Evolutionary conservation across 2,113 vertebrate species (phyloP).

Genomic region (Pseudonaja textilis): DNA sequence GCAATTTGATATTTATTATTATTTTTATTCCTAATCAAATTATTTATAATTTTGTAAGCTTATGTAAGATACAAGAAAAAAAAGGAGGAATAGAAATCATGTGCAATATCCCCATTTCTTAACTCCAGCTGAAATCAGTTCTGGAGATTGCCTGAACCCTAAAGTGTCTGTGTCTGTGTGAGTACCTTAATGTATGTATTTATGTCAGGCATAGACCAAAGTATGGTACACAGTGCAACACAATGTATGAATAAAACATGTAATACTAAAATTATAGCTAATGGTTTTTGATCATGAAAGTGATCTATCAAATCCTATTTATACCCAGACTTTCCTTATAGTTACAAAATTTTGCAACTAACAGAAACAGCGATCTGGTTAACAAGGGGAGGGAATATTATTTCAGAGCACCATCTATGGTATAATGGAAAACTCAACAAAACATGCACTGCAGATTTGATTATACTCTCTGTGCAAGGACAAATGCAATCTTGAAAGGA

Average conservation of each 20-base stretch:
- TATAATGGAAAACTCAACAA: not conserved
- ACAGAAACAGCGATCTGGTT: not conserved
- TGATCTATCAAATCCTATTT: not conserved
- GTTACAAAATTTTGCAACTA: not conserved
- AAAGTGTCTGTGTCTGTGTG: not conserved
- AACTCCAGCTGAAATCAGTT: not conserved
- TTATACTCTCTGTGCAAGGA: not conserved
- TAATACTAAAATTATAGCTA: not conserved
- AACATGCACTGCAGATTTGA: not conserved
- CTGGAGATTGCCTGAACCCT: not conserved
- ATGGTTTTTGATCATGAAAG: not conserved
- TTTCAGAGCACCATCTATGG: not conserved
- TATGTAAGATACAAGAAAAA: not conserved
- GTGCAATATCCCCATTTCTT: not conserved
- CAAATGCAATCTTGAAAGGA: not conserved
- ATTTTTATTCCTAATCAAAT: not conserved
- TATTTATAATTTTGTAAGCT: not conserved
- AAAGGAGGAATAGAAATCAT: not conserved
- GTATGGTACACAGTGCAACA: not conserved
- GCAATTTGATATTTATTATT: not conserved
- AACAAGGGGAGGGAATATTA: not conserved
- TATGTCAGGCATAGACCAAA: not conserved
- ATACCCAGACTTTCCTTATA: not conserved
- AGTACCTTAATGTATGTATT: not conserved
- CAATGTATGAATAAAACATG: not conserved